Base-by-base conservation (phyloP, 1,140 invertebrate species). In the Zaprionus davidi region DNA sequence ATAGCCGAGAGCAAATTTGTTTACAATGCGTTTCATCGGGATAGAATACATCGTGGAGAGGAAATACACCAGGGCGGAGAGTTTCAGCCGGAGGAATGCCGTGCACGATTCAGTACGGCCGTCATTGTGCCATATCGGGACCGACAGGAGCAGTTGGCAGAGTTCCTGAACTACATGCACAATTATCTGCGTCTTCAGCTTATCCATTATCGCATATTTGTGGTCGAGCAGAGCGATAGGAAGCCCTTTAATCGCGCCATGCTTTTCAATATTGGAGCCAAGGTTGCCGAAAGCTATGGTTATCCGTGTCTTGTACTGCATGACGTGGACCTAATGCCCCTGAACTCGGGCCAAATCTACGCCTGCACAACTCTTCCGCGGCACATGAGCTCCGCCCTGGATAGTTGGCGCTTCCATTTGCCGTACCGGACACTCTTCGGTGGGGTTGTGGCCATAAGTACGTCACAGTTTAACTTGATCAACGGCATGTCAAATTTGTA, bases 221-320 rank as follows among this genome's bases (percentile, higher is more conserved):
- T 99, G 1, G 95, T 99, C 7, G 98, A 99, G 93, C 98, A 99
- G 93, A 95, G 95, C 64, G 94, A 95, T 59, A 93, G 94, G 4
- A 93, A 94, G 55, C 96, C 97, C 13, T 99, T 99, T 88, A 99
- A 99, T 94, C 95, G 98, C 85, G 98, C 97, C 0, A 97, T 98
- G 92, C 94, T 99, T 9, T 96, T 99, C 82, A 99, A 99, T 92
- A 96, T 98, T 75, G 99, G 98, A 1, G 98, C 97, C 76, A 92
- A 94, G 5, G 96, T 97, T 84, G 97, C 97, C 0, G 94, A 95
- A 36, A 94, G 94, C 66, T 93, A 94, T 55, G 94, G 95, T 56
- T 98, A 96, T 93, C 95, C 97, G 26, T 99, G 99, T 91, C 95
- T 99, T 56, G 96, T 99, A 59, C 96, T 99, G 83, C 98, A 99